These are phyloP conservation scores for Archips xylosteana DNA, from an alignment of 2,888 invertebrate genomes.

Conservation along the genomic window DNA sequence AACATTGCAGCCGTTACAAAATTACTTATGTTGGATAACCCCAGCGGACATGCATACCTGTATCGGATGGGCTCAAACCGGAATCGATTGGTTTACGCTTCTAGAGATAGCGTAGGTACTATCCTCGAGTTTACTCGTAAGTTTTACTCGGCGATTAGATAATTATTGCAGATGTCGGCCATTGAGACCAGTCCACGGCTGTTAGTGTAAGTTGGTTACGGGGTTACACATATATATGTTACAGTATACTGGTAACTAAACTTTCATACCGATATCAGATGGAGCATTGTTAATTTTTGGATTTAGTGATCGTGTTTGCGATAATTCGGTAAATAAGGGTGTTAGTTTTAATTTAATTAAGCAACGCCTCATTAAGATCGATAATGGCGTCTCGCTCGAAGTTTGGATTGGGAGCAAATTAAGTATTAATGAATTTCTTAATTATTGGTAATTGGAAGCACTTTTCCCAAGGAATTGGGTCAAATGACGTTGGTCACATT, in stretches of 20 bases:
- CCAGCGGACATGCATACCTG: slow-evolving; percentile 11
- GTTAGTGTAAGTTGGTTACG: background rate
- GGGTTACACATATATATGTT: background rate
- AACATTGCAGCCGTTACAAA: background rate
- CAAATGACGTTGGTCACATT: background rate
- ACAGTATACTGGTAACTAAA: background rate
- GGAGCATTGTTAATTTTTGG: background rate
- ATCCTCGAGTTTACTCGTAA: slow-evolving; percentile 13
- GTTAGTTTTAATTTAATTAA: slow-evolving; percentile 15
- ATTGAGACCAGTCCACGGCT: background rate
- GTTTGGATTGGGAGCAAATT: slow-evolving; percentile 15
- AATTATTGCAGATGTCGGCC: slow-evolving; percentile 11
- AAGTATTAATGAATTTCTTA: slow-evolving; percentile 5
- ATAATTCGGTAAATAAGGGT: background rate
- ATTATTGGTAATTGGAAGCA: slow-evolving; percentile 11
- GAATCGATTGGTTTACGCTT: slow-evolving; percentile 27
- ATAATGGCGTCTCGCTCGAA: slow-evolving; percentile 10
- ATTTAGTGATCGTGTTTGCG: background rate
- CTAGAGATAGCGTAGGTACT: background rate
- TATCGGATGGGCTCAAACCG: slow-evolving; percentile 20
- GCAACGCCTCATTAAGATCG: slow-evolving; percentile 15
- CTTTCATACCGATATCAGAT: slow-evolving; percentile 2
- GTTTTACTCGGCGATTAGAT: slow-evolving; percentile 9
- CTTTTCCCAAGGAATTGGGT: background rate
- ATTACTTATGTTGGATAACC: background rate